Conservation (phyloP, 2,113 vertebrate species). For the Malurus elegans region DNA sequence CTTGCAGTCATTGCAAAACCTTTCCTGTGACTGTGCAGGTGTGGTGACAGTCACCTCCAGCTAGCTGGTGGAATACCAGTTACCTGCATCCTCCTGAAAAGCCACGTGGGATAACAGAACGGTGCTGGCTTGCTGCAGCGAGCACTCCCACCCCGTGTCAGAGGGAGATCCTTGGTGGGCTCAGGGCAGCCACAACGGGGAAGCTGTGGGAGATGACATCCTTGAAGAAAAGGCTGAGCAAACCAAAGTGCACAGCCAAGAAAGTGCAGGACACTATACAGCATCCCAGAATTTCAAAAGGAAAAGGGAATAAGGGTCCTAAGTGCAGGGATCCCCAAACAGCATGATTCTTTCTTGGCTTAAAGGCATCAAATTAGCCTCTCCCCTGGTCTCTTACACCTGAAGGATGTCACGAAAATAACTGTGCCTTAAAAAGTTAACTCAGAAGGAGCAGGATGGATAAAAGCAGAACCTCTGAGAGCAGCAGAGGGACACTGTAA, state of each 20-base stretch:
- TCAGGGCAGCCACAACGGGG: fast-evolving
- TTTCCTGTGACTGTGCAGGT: not conserved
- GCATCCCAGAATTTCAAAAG: not conserved
- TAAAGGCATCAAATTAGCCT: not conserved
- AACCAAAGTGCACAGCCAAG: fast-evolving
- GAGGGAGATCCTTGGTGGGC: not conserved
- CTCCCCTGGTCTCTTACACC: not conserved
- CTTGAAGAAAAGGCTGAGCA: not conserved
- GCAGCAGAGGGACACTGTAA: not conserved
- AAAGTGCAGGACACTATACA: fast-evolving
- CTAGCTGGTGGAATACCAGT: not conserved
- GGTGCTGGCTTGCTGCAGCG: not conserved
- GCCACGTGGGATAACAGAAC: not conserved
- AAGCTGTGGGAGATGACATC: not conserved
- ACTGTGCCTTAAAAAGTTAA: not conserved
- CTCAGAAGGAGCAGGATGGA: not conserved
- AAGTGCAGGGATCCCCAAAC: not conserved
- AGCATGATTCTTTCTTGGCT: not conserved
- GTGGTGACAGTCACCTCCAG: not conserved
- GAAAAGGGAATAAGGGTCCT: not conserved
- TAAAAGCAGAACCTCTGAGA: not conserved
- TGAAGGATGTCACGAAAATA: not conserved
- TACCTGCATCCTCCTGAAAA: not conserved
- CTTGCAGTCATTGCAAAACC: not conserved
- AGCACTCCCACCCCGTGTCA: fast-evolving